Evolutionary conservation across 2,888 invertebrate species (phyloP).

Genomic region (Chloroclysta siterata): DNA sequence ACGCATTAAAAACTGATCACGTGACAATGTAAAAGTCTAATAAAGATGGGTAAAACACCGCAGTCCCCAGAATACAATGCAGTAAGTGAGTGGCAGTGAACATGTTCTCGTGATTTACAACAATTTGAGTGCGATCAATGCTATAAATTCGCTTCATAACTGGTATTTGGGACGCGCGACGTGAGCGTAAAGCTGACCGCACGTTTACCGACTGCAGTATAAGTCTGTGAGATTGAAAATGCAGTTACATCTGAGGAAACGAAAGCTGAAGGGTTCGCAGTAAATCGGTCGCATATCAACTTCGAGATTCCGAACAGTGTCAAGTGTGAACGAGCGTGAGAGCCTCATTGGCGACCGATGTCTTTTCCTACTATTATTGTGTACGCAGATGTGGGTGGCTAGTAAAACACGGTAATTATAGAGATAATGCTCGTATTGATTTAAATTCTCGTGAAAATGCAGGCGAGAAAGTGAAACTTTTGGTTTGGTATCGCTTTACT

Average conservation of each 20-base stretch:
- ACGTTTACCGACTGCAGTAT: conserved; percentile 43
- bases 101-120: conserved; percentile 48
- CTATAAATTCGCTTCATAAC: conserved; percentile 54
- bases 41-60: conserved; percentile 34
- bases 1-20: neutral
- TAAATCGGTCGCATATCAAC: conserved; percentile 30
- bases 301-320: conserved; percentile 51
- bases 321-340: conserved; percentile 56
- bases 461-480: conserved; percentile 49
- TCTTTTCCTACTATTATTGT: conserved; percentile 11
- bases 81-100: conserved; percentile 18
- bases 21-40: neutral
- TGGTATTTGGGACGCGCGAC: conserved; percentile 55
- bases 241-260: conserved; percentile 24
- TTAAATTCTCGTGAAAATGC: conserved; percentile 41
- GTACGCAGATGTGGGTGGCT: conserved; percentile 41
- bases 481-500: conserved; percentile 24
- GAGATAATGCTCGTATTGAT: conserved; percentile 44
- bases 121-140: conserved; percentile 44
- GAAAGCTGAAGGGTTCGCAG: conserved; percentile 25
- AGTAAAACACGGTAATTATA: conserved; percentile 45
- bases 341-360: conserved; percentile 42
- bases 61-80: conserved; percentile 20
- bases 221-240: conserved; percentile 35
- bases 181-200: conserved; percentile 45